Evolutionary conservation across 2,888 invertebrate genomes (phyloP).

Genomic region (Diloba caeruleocephala): DNA sequence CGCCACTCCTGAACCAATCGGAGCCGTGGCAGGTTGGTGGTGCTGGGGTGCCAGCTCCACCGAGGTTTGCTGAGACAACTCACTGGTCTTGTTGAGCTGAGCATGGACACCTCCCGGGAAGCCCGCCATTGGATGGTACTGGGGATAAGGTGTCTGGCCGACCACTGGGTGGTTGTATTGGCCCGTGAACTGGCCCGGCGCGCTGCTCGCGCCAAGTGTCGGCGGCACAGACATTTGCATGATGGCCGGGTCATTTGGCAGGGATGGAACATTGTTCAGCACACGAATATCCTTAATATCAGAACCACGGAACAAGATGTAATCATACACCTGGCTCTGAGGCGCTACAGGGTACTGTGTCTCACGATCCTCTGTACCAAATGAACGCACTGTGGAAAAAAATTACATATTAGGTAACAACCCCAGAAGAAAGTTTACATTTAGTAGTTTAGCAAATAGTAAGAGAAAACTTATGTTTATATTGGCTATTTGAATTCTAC

Average conservation of each 20-base stretch:
- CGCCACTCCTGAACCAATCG: slow-evolving; percentile 83
- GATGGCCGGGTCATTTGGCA: slow-evolving; percentile 99
- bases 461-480: not conserved
- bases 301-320: slow-evolving; percentile 98
- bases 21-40: slow-evolving; percentile 73
- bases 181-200: slow-evolving; percentile 89
- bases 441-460: slow-evolving; percentile 5
- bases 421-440: not conserved
- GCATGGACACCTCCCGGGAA: slow-evolving; percentile 84
- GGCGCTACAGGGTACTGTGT: slow-evolving; percentile 98
- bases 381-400: slow-evolving; percentile 95
- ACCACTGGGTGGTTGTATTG: slow-evolving; percentile 93
- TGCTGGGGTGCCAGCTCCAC: slow-evolving; percentile 80
- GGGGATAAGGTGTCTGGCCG: slow-evolving; percentile 87
- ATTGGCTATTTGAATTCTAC: no score
- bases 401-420: slow-evolving; percentile 33
- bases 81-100: slow-evolving; percentile 86
- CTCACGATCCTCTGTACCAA: slow-evolving; percentile 99
- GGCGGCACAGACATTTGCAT: slow-evolving; percentile 96
- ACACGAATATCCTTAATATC: slow-evolving; percentile 99
- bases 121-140: slow-evolving; percentile 87
- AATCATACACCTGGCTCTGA: slow-evolving; percentile 99
- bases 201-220: slow-evolving; percentile 90
- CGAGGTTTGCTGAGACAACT: slow-evolving; percentile 85
- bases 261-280: slow-evolving; percentile 95